Percentiles rank a stretch among this genome's conserved stretches.
Conservation (phyloP, 1,140 invertebrate species). For the Drosophila varians region DNA sequence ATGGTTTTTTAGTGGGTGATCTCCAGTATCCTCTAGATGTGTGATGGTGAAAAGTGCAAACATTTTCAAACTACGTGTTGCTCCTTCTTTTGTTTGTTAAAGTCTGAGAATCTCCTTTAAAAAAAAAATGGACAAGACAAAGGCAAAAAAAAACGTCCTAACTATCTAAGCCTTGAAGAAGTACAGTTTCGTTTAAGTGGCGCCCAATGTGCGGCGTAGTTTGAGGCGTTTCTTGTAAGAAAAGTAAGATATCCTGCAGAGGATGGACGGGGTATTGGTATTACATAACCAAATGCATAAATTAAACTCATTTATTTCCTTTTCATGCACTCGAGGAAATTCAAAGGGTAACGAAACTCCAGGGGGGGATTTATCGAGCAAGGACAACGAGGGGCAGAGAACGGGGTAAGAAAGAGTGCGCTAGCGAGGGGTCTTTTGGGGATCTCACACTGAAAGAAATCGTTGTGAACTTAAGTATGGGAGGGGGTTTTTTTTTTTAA, state of each 20-base stretch:
- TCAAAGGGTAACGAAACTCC: conserved; percentile 17
- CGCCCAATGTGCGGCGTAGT: neutral
- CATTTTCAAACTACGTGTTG: conserved; percentile 7
- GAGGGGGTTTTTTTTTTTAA: conserved; percentile 19
- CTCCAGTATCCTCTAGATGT: conserved; percentile 3
- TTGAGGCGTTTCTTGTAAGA: too few species aligned
- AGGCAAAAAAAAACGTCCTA: too few species aligned
- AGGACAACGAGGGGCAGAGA: neutral
- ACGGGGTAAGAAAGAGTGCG: neutral
- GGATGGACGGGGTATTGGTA: neutral
- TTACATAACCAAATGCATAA: neutral
- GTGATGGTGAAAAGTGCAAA: conserved; percentile 16
- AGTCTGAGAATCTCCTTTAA: neutral
- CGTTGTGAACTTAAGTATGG: neutral
- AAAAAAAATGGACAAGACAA: too few species aligned
- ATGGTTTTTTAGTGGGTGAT: neutral
- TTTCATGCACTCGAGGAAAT: conserved; percentile 20
- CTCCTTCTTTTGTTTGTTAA: neutral
- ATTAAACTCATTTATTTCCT: conserved; percentile 10
- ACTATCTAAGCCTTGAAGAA: neutral
- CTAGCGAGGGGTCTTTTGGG: conserved; percentile 5
- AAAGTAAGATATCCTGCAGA: too few species aligned
- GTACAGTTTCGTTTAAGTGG: neutral
- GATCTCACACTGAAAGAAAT: conserved; percentile 15
- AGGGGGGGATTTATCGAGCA: conserved; percentile 18